These are phyloP conservation scores for Lasioglossum baleicum DNA, from an alignment of 1,140 invertebrate genomes.

Conservation along the genomic window DNA sequence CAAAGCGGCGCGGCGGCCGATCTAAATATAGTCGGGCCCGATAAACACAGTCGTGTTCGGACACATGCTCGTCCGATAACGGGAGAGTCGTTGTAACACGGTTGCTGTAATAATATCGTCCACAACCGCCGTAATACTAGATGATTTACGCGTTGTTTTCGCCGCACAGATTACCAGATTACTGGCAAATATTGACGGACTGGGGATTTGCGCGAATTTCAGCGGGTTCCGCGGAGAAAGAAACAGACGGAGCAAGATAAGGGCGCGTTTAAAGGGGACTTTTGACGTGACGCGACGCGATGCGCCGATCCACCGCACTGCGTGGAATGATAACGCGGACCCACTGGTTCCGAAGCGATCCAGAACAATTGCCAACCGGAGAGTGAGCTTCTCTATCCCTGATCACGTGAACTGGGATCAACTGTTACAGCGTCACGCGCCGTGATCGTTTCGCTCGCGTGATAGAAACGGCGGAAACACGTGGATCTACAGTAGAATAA, in stretches of 20 bases:
- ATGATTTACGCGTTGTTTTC: conserved; percentile 43
- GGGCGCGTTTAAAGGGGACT: neutral
- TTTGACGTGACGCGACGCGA: neutral
- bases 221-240: neutral
- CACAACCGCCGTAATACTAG: conserved; percentile 46
- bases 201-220: neutral
- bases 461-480: too few relatives aligned
- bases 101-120: conserved; percentile 55
- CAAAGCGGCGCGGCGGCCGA: conserved; percentile 33
- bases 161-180: conserved; percentile 36
- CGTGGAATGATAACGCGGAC: too few relatives aligned
- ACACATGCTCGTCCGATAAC: conserved; percentile 53
- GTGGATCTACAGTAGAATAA: too few relatives aligned
- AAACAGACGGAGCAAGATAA: neutral
- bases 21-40: conserved; percentile 49
- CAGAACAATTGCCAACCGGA: conserved; percentile 29
- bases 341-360: conserved; percentile 3
- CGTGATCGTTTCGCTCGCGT: too few relatives aligned
- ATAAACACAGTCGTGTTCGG: conserved; percentile 55
- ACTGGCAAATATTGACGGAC: conserved; percentile 36
- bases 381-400: neutral
- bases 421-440: too few relatives aligned
- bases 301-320: neutral
- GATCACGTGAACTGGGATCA: conserved; percentile 28
- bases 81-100: conserved; percentile 44